Conservation (phyloP, 2,113 vertebrate species). For the Melierax canorus region DNA sequence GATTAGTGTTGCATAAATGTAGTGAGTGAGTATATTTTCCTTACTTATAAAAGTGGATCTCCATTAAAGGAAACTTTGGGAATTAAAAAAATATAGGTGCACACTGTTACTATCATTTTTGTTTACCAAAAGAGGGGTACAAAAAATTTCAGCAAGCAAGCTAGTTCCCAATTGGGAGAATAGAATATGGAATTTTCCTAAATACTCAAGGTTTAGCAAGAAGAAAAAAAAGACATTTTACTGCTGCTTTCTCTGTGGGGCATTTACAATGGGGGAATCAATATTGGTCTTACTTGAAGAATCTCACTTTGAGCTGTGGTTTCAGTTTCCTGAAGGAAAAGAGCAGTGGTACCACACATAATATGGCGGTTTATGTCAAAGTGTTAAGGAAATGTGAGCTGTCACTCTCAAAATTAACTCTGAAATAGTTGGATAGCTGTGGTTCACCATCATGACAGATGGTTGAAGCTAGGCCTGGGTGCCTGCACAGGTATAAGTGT, state of each 20-base stretch:
- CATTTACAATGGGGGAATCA: background rate
- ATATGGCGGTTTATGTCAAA: background rate
- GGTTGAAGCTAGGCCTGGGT: background rate
- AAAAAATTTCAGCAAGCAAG: background rate
- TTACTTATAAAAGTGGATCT: background rate
- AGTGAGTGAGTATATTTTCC: constrained; percentile 82
- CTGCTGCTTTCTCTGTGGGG: background rate
- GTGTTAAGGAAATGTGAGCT: background rate
- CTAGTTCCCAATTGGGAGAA: background rate
- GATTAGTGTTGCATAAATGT: constrained; percentile 80
- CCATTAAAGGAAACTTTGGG: background rate
- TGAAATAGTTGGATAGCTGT: background rate
- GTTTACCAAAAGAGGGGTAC: background rate
- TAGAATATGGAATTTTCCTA: background rate
- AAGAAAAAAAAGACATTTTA: background rate
- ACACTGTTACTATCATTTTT: background rate
- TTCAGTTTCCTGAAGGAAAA: background rate
- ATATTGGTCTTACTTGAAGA: background rate
- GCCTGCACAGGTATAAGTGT: rapidly evolving
- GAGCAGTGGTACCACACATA: background rate
- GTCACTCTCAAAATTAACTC: background rate
- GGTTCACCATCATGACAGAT: background rate
- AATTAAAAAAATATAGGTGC: background rate
- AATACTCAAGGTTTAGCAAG: background rate
- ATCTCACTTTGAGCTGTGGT: background rate